Evolutionary conservation across 2,888 invertebrate species (phyloP).

Genomic region (Trachelus iudaicus): DNA sequence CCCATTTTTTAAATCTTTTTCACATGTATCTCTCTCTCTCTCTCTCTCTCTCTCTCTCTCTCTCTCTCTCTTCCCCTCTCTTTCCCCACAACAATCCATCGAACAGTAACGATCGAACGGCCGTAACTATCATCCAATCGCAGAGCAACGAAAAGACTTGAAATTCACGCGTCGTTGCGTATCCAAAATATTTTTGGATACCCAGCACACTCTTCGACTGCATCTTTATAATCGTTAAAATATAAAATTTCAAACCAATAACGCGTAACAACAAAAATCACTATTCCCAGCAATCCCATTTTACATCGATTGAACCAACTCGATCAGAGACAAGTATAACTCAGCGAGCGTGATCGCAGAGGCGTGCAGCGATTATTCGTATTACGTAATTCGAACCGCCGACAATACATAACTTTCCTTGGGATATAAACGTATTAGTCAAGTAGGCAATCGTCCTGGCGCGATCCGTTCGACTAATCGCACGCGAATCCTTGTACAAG

Average conservation of each 20-base stretch:
- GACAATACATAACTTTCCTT: neutral
- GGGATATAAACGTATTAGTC: neutral
- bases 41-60: neutral
- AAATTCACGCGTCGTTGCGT: no score
- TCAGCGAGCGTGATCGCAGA: neutral
- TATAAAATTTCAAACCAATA: neutral
- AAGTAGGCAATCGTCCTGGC: neutral
- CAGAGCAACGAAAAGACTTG: no score
- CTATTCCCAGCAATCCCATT: neutral
- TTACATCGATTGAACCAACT: neutral
- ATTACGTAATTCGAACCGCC: neutral
- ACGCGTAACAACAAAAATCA: neutral
- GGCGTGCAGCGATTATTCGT: neutral
- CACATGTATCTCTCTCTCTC: neutral
- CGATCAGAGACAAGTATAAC: neutral
- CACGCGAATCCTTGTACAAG: slow-evolving; percentile 23
- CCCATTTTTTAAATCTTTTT: neutral
- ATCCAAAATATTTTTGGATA: neutral
- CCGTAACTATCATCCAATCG: no score
- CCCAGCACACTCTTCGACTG: neutral
- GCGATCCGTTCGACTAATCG: neutral
- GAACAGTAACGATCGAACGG: no score
- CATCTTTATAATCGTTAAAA: neutral
- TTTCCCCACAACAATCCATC: no score
- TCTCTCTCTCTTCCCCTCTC: no score